These are phyloP conservation scores for Ptyas mucosa DNA, from an alignment of 2,113 vertebrate genomes.

Conservation along the genomic window DNA sequence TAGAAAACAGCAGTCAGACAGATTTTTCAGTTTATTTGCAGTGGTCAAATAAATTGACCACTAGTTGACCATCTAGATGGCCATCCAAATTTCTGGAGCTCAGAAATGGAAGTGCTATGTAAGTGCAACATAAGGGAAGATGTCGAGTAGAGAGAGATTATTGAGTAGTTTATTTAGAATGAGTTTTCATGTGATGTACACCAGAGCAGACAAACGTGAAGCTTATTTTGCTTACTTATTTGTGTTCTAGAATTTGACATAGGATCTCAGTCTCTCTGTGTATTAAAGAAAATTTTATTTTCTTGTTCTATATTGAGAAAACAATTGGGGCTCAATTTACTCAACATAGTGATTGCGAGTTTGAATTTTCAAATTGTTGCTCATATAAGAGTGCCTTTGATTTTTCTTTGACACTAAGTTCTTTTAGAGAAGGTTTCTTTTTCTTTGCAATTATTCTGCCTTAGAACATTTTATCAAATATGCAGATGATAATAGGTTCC, in stretches of 20 bases:
- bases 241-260: not conserved
- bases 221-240: not conserved
- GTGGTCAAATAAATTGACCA: too few relatives aligned
- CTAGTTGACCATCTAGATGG: not conserved
- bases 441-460: not conserved
- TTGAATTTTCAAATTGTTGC: not conserved
- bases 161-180: not conserved
- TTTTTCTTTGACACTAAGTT: not conserved
- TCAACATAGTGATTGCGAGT: not conserved
- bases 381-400: not conserved
- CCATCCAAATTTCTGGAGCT: not conserved
- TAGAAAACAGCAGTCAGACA: not conserved
- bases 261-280: not conserved
- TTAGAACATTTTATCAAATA: not conserved
- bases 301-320: not conserved
- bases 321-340: not conserved
- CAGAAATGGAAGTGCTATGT: not conserved
- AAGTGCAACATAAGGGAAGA: not conserved
- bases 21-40: not conserved
- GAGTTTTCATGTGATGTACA: not conserved
- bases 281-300: not conserved
- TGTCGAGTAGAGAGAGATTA: not conserved
- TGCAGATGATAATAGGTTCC: not conserved
- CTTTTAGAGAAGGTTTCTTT: not conserved
- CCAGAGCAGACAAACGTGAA: not conserved